These are phyloP conservation scores for Lycopodina hypogea DNA, from an alignment of 37 sponge, comb jelly and placozoan genomes.

Conservation along the genomic window DNA sequence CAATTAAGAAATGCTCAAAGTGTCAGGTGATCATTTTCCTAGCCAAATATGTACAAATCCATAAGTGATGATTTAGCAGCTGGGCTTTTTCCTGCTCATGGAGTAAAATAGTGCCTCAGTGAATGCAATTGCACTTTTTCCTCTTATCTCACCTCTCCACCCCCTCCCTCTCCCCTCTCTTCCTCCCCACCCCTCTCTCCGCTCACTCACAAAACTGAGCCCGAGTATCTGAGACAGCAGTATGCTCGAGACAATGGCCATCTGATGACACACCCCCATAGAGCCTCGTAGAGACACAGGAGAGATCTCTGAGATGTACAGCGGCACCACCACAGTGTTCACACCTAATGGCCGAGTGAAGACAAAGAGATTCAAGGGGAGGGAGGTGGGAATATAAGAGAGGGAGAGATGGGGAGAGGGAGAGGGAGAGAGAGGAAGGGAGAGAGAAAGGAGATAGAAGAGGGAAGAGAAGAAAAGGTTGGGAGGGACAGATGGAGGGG, in stretches of 20 bases:
- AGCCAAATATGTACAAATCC: too few relatives aligned
- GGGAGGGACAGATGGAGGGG: too few relatives aligned
- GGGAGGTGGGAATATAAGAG: too few relatives aligned
- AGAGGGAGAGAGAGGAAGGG: too few relatives aligned
- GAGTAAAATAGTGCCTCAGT: too few relatives aligned
- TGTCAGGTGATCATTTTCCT: too few relatives aligned
- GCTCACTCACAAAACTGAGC: constrained; percentile 21
- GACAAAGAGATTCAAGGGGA: neutral
- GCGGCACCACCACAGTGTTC: constrained; percentile 49
- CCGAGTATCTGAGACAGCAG: constrained; percentile 65
- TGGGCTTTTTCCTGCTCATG: too few relatives aligned
- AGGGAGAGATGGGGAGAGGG: too few relatives aligned
- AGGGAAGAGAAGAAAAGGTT: neutral
- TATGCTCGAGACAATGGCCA: constrained; percentile 44
- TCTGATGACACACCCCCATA: constrained; percentile 48
- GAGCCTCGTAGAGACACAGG: constrained; percentile 51
- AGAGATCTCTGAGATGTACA: constrained; percentile 63
- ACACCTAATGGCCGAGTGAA: too few relatives aligned
- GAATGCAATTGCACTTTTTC: too few relatives aligned
- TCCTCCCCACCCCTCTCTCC: neutral
- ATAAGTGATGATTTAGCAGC: too few relatives aligned
- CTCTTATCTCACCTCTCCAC: neutral
- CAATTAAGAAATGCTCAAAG: too few relatives aligned
- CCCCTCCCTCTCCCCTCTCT: neutral
- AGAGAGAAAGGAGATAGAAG: neutral